phyloP scores from a whole-genome alignment of 2,113 vertebrate species.

The Pachypanchax playfairii region DNA sequence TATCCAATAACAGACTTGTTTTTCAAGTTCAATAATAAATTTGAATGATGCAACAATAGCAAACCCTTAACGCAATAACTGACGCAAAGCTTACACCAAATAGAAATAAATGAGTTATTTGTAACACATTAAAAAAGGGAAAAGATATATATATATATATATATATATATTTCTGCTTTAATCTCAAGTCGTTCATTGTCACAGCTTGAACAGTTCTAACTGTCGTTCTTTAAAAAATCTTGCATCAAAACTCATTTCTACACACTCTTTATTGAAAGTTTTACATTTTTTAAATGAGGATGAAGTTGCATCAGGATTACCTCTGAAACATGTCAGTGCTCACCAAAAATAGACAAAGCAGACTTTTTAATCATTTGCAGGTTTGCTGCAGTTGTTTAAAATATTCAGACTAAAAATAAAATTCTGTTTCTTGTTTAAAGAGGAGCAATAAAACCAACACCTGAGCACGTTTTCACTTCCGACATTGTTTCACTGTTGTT shows the following conservation, averaged over 20 bases:
- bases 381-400: slow-evolving; percentile 18
- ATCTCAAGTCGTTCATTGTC: slow-evolving; percentile 2
- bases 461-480: slow-evolving; percentile 10
- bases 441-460: slow-evolving; percentile 9
- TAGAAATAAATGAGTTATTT: background rate
- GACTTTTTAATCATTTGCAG: slow-evolving; percentile 32
- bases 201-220: background rate
- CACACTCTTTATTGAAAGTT: slow-evolving; percentile 9
- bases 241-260: slow-evolving; percentile 29
- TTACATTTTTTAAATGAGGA: slow-evolving; percentile 11
- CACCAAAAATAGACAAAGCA: slow-evolving; percentile 10
- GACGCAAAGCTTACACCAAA: slow-evolving; percentile 25
- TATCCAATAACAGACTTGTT: slow-evolving; percentile 3
- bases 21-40: slow-evolving; percentile 6
- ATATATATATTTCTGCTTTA: too few relatives aligned
- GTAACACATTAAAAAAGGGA: background rate
- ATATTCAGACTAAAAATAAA: slow-evolving; percentile 14
- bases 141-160: too few relatives aligned
- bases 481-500: slow-evolving; percentile 1
- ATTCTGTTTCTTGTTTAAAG: slow-evolving; percentile 25
- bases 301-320: slow-evolving; percentile 44
- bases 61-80: slow-evolving; percentile 4
- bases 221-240: background rate
- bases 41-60: slow-evolving; percentile 22
- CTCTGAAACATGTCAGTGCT: slow-evolving; percentile 49